Conservation (phyloP, 2,113 vertebrate species). For the Pangasianodon gigas region DNA sequence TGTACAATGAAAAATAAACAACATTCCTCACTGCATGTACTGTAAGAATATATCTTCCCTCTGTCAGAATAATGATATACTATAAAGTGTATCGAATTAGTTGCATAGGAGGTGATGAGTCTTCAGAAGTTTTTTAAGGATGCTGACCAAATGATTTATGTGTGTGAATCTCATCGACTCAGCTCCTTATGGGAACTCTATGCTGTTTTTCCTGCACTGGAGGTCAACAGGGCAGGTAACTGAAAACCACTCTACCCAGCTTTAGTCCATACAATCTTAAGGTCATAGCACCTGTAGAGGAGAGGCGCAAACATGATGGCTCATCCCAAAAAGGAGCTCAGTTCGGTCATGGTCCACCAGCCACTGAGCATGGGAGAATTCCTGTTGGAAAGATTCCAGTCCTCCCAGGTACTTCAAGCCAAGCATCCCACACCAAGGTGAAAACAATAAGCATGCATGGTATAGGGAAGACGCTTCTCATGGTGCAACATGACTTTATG, state of each 20-base stretch:
- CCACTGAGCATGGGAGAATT: conserved; percentile 60
- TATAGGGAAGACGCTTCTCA: not conserved
- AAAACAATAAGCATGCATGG: conserved; percentile 50
- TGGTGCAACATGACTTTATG: conserved; percentile 30
- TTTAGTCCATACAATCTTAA: conserved; percentile 68
- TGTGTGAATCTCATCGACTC: conserved; percentile 52
- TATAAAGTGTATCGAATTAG: not conserved
- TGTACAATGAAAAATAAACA: conserved; percentile 35
- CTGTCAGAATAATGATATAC: not conserved
- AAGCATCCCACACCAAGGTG: conserved; percentile 56
- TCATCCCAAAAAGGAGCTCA: conserved; percentile 62
- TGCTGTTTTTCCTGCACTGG: conserved; percentile 71
- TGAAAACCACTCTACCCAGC: conserved; percentile 67
- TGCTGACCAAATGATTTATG: conserved; percentile 59
- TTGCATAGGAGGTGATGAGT: not conserved
- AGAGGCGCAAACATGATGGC: conserved; percentile 64
- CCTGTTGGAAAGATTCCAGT: conserved; percentile 32
- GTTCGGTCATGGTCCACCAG: conserved; percentile 67
- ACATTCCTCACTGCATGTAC: not conserved
- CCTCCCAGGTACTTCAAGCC: conserved; percentile 24
- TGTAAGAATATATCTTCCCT: not conserved
- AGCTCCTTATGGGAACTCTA: conserved; percentile 64
- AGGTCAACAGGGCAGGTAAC: conserved; percentile 73
- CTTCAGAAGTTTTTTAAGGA: not conserved
- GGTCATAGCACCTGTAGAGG: conserved; percentile 73